These are phyloP conservation scores for Lepeophtheirus salmonis DNA, from an alignment of 1,140 invertebrate species.

Conservation along the genomic window DNA sequence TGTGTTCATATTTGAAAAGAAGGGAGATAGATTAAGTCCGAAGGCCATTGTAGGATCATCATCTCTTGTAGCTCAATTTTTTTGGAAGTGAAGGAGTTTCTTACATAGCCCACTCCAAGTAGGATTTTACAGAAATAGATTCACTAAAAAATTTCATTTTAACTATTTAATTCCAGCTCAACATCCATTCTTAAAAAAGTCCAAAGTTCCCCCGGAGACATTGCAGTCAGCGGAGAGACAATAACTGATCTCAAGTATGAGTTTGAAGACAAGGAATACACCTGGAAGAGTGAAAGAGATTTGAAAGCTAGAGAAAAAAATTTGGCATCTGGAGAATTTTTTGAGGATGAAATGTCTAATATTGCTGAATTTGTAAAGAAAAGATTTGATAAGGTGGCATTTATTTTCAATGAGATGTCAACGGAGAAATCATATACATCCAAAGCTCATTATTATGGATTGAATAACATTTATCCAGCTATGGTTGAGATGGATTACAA, in stretches of 20 bases:
- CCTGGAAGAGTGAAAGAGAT: constrained; percentile 14
- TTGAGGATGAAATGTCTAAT: not conserved
- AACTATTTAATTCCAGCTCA: constrained; percentile 3
- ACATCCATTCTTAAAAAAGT: not conserved
- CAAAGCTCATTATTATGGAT: constrained; percentile 9
- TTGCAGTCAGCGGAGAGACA: constrained; percentile 8
- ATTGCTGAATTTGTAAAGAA: not conserved
- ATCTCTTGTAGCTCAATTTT: constrained; percentile 6
- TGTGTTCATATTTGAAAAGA: constrained; percentile 1
- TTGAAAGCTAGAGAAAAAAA: constrained; percentile 8
- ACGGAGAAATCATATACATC: not conserved
- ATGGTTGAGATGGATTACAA: constrained; percentile 15
- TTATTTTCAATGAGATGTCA: not conserved
- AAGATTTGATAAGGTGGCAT: not conserved
- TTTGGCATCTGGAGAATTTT: not conserved
- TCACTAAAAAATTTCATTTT: not conserved
- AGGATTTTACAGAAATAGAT: not conserved
- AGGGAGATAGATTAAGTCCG: not conserved
- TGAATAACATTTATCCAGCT: not conserved
- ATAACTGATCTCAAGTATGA: constrained; percentile 8
- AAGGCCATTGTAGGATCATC: not conserved
- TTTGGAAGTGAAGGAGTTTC: constrained; percentile 13
- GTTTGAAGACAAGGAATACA: constrained; percentile 13
- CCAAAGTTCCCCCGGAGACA: constrained; percentile 5
- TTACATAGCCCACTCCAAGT: not conserved